Percentiles rank a stretch among this genome's conserved stretches.
These are phyloP conservation scores for Asarcornis scutulata DNA, from an alignment of 2,113 vertebrate genomes.

Conservation along the genomic window DNA sequence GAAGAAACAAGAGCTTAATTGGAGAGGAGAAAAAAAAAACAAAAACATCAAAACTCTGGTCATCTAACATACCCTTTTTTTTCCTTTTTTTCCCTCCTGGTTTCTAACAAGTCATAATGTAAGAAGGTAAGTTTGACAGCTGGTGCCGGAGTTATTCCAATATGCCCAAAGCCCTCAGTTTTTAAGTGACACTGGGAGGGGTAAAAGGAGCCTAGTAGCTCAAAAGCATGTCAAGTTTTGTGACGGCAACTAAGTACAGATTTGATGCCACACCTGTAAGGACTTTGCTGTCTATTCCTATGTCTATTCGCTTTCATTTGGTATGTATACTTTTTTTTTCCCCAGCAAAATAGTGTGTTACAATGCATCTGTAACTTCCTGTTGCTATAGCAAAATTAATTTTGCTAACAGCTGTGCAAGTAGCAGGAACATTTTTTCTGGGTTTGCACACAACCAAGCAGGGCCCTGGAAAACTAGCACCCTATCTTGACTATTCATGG, in stretches of 20 bases:
- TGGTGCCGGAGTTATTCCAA: neutral
- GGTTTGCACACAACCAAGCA: neutral
- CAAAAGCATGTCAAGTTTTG: neutral
- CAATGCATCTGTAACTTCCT: neutral
- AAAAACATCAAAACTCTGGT: neutral
- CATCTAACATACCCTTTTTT: neutral
- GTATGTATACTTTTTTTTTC: neutral
- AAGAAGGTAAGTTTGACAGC: neutral
- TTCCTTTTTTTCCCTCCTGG: neutral
- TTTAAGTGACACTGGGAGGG: neutral
- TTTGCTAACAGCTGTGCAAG: neutral
- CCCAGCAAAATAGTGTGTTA: neutral
- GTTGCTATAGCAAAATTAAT: neutral
- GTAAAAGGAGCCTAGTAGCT: neutral
- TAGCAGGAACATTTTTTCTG: neutral
- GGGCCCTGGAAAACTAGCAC: neutral
- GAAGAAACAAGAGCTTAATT: neutral
- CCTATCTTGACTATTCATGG: neutral
- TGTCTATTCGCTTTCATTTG: neutral
- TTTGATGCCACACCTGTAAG: neutral
- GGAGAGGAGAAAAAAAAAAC: neutral
- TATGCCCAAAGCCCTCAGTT: neutral
- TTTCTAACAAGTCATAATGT: neutral
- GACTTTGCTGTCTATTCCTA: neutral
- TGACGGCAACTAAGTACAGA: neutral